Evolutionary conservation across 1,140 invertebrate species (phyloP).

Genomic region (Tetramorium parvispinum): DNA sequence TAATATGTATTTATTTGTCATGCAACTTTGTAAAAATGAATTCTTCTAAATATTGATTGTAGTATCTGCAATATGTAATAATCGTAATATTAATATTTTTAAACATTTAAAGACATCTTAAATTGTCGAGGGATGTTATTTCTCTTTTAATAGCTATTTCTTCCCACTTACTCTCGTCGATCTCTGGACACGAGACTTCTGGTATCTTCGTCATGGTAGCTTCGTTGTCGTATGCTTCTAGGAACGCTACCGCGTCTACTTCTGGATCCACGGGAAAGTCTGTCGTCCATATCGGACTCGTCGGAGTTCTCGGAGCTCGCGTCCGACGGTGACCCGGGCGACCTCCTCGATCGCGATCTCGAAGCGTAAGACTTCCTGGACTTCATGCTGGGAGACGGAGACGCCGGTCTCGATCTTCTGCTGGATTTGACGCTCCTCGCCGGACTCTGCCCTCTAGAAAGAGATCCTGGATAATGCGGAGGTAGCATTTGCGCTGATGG

Average conservation of each 20-base stretch:
- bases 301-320: conserved; percentile 86
- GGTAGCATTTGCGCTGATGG: conserved; percentile 85
- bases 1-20: background rate
- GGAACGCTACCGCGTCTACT: conserved; percentile 75
- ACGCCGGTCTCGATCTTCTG: conserved; percentile 87
- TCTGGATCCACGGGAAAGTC: conserved; percentile 84
- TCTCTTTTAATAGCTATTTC: background rate
- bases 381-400: conserved; percentile 89
- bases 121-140: background rate
- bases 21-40: background rate
- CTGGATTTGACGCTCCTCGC: conserved; percentile 84
- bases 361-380: conserved; percentile 88
- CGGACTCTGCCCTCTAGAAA: conserved; percentile 83
- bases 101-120: background rate
- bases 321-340: conserved; percentile 83
- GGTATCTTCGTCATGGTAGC: conserved; percentile 80
- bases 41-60: background rate
- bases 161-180: conserved; percentile 77
- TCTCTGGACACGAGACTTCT: conserved; percentile 69
- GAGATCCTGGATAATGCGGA: conserved; percentile 82
- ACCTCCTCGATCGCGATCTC: conserved; percentile 79
- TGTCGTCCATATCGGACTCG: conserved; percentile 86
- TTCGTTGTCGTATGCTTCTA: conserved; percentile 71
- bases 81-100: background rate
- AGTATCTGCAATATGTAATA: background rate